Evolutionary conservation across 2,113 vertebrate genomes (phyloP), one percentile per base, ranked within the genome.

Genomic region (Arvicanthis niloticus): DNA sequence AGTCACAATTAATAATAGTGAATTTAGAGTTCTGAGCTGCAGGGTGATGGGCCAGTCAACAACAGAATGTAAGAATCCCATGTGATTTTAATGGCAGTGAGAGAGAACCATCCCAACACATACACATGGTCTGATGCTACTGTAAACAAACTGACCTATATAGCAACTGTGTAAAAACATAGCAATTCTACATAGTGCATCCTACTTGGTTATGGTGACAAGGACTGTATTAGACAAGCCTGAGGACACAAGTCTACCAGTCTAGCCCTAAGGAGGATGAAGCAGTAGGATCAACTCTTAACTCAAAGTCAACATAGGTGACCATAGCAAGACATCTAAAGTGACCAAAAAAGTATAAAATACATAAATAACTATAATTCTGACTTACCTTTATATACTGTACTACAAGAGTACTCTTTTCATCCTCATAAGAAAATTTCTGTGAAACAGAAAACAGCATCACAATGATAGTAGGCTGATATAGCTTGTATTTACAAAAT

Each of bases 91-190:
- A 29, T 21, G n/a, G 7, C n/a, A 13, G 19, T 37, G 26, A 70
- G 42, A 70, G 21, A 42, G 45, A 48, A 29, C 13, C 53, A 24
- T 8, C 16, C 12, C 3, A 12, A 34, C 16, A 21, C 12, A 12
- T 9, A 9, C 17, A 34, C 1, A 9, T 24, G 5, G 13, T 42
- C 4, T 19, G 15, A 5, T 4, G 31, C 7, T n/a, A 7, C 2
- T 45, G 12, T 29, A 29, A 65, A 19, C 68, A 29, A 4, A 76
- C 31, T 26, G 21, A 16, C 8, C 37, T 76, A 3, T 42, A 9
- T 21, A 40, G 10, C 16, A 62, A 29, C 4, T 19, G 8, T 7
- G 3, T 4, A n/a, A 56, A 40, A 9, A 10, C 4, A 15, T 10
- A 48, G 11, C 37, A 76, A 13, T 34, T 17, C 62, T 15, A 16